phyloP scores from a whole-genome alignment of 2,797 vertebrate genomes.

The Eulemur mongoz region DNA sequence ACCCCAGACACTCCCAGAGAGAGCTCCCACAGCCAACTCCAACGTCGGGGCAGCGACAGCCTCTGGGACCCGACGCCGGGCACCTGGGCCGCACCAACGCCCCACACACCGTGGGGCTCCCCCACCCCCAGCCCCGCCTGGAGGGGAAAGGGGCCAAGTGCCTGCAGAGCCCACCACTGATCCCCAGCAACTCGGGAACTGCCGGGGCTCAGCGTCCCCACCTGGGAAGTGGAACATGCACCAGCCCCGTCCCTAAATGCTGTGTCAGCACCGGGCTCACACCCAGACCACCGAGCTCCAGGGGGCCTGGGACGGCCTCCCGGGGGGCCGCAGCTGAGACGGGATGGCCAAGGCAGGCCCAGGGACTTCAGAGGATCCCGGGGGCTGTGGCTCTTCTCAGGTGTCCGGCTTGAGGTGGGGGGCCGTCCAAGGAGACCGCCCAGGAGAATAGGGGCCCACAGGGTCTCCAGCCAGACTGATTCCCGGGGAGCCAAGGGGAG shows the following conservation, averaged over 20 bases:
- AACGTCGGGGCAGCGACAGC: accelerated
- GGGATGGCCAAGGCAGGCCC: not conserved
- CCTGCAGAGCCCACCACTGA: not conserved
- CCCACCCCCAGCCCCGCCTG: not conserved
- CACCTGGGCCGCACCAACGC: not conserved
- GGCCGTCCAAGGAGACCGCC: not conserved
- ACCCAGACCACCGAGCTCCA: not conserved
- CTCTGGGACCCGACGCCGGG: accelerated
- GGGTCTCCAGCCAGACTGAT: not conserved
- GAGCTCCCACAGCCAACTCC: not conserved
- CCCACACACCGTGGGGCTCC: accelerated
- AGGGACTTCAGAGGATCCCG: not conserved
- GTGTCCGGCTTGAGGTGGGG: no score
- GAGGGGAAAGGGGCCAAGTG: accelerated
- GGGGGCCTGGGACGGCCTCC: not conserved
- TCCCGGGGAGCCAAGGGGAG: accelerated
- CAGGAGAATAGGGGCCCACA: accelerated
- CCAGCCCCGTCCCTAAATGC: not conserved
- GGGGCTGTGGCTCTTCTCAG: not conserved
- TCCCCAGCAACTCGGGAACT: not conserved
- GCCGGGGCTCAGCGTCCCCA: accelerated
- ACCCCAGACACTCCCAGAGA: not conserved
- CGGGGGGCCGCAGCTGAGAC: accelerated
- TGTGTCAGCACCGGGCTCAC: not conserved
- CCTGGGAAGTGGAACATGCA: not conserved